These are phyloP conservation scores for Aleadryas rufinucha DNA, from an alignment of 2,113 vertebrate genomes.

Conservation along the genomic window DNA sequence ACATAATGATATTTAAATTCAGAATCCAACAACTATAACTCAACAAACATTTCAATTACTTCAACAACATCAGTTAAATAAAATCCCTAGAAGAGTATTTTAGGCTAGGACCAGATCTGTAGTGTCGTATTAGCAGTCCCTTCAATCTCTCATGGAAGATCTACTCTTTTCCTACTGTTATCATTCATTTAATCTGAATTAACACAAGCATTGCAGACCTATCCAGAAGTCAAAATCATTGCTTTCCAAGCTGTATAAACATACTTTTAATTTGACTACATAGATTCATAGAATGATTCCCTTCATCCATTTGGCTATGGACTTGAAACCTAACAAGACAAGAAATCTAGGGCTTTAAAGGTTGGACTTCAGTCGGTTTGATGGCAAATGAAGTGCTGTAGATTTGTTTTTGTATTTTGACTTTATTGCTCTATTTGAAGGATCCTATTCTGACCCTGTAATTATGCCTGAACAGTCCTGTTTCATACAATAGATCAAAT, in stretches of 20 bases:
- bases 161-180: not conserved
- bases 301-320: not conserved
- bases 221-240: not conserved
- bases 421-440: not conserved
- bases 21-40: not conserved
- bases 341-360: not conserved
- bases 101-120: not conserved
- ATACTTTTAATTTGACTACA: not conserved
- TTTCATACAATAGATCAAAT: not conserved
- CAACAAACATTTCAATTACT: not conserved
- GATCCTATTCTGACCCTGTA: not conserved
- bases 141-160: not conserved
- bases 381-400: not conserved
- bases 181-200: not conserved
- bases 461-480: not conserved
- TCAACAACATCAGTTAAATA: not conserved
- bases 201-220: not conserved
- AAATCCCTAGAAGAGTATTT: not conserved
- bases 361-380: not conserved
- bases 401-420: not conserved
- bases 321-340: not conserved
- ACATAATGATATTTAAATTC: not conserved
- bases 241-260: not conserved
- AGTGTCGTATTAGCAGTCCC: not conserved
- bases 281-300: not conserved